Conservation (phyloP, 2,888 invertebrate species). For the Orthonychiurus folsomi region DNA sequence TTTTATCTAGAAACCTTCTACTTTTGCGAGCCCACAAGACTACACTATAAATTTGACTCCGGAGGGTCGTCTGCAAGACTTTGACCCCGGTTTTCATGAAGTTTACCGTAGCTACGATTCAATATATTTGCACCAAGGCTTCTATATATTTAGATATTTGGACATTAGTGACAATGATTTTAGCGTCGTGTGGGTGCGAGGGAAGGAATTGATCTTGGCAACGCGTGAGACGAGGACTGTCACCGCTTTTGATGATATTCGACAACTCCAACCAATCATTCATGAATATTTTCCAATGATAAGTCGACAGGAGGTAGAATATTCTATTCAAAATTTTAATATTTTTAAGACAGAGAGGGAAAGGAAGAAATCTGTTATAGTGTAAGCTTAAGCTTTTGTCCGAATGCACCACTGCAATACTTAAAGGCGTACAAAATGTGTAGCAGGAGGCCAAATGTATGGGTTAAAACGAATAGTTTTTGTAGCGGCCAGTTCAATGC, state of each 20-base stretch:
- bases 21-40: slow-evolving; percentile 17
- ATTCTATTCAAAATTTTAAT: slow-evolving; percentile 11
- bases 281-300: slow-evolving; percentile 22
- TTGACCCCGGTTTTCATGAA: neutral
- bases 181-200: slow-evolving; percentile 15
- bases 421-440: too few species aligned
- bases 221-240: slow-evolving; percentile 15
- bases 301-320: slow-evolving; percentile 10
- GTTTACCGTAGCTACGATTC: neutral
- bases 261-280: slow-evolving; percentile 14
- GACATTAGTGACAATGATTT: slow-evolving; percentile 13
- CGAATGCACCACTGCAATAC: too few species aligned
- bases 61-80: slow-evolving; percentile 4
- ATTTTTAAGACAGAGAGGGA: too few species aligned
- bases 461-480: too few species aligned
- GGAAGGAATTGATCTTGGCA: slow-evolving; percentile 13
- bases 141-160: slow-evolving; percentile 18
- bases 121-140: slow-evolving; percentile 7
- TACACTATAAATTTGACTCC: slow-evolving; percentile 14
- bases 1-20: slow-evolving; percentile 6
- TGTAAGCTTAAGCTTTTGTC: too few species aligned
- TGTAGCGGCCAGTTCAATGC: too few species aligned
- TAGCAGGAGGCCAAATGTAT: too few species aligned
- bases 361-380: too few species aligned
- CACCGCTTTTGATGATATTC: slow-evolving; percentile 8